These are phyloP conservation scores for Amiota minor DNA, from an alignment of 2,888 invertebrate genomes.

Conservation along the genomic window DNA sequence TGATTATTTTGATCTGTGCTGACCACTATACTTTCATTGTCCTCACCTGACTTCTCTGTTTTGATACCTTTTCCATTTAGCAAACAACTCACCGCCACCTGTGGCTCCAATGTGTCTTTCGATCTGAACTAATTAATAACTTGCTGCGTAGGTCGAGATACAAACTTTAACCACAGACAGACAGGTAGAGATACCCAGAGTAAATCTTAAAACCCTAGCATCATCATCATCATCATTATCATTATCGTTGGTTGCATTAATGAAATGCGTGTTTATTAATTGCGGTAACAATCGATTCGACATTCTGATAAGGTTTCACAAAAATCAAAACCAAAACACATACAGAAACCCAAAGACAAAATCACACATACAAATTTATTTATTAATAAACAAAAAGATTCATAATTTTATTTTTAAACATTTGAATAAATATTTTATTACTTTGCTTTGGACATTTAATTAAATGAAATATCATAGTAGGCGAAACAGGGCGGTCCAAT, in stretches of 20 bases:
- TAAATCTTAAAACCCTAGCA: too few relatives aligned
- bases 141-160: conserved; percentile 41
- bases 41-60: not conserved
- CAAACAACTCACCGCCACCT: conserved; percentile 52
- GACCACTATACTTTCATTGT: conserved; percentile 61
- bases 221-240: conserved; percentile 7
- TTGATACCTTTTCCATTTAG: conserved; percentile 34
- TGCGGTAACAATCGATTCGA: conserved; percentile 65
- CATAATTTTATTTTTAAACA: conserved; percentile 9
- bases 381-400: not conserved
- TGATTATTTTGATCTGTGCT: conserved; percentile 66
- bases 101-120: conserved; percentile 54
- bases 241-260: conserved; percentile 51
- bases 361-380: conserved; percentile 27
- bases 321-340: conserved; percentile 21
- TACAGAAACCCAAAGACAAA: conserved; percentile 22
- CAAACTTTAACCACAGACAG: not conserved
- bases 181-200: conserved; percentile 15
- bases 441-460: too few relatives aligned
- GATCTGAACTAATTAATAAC: conserved; percentile 69
- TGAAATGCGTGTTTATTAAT: conserved; percentile 63
- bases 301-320: conserved; percentile 54
- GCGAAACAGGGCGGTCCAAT: too few relatives aligned
- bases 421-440: not conserved
- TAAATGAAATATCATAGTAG: too few relatives aligned